phyloP scores from a whole-genome alignment of 2,888 invertebrate species.

The Drosophila colorata region DNA sequence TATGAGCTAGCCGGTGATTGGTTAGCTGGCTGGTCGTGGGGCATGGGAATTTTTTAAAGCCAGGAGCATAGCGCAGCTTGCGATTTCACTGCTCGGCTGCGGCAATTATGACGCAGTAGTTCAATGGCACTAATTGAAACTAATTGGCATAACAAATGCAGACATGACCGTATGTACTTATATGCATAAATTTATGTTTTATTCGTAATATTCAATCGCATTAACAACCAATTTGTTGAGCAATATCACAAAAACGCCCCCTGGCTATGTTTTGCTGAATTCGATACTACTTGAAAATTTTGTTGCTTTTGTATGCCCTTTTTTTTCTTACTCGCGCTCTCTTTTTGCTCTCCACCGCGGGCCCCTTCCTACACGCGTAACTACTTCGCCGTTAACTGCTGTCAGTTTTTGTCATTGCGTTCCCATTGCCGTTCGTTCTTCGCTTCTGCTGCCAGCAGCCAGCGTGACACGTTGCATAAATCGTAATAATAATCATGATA shows the following conservation, averaged over 20 bases:
- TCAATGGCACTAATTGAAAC: constrained; percentile 73
- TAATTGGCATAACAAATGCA: constrained; percentile 74
- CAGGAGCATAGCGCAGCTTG: constrained; percentile 24
- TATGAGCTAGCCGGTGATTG: constrained; percentile 36
- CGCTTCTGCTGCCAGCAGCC: constrained; percentile 39
- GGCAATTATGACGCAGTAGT: constrained; percentile 67
- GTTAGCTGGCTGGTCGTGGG: constrained; percentile 10
- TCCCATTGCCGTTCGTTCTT: constrained; percentile 60
- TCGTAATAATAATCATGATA: constrained; percentile 70
- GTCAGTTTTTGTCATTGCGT: constrained; percentile 73
- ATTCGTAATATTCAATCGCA: constrained; percentile 28
- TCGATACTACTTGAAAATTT: constrained; percentile 21
- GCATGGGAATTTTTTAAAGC: constrained; percentile 15
- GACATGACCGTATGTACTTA: constrained; percentile 17
- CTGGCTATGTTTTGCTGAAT: constrained; percentile 30
- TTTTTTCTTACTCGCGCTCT: constrained; percentile 49
- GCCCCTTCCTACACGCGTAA: constrained; percentile 40
- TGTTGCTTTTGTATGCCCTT: constrained; percentile 53
- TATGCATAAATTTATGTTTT: constrained; percentile 19
- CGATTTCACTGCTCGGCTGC: constrained; percentile 16
- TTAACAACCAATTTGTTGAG: constrained; percentile 19
- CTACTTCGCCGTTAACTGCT: constrained; percentile 73
- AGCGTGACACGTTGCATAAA: constrained; percentile 82
- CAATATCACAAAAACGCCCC: constrained; percentile 62
- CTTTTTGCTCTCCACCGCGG: constrained; percentile 16